Conservation (phyloP, 2,888 invertebrate genomes). For the Amaurobius ferox region DNA sequence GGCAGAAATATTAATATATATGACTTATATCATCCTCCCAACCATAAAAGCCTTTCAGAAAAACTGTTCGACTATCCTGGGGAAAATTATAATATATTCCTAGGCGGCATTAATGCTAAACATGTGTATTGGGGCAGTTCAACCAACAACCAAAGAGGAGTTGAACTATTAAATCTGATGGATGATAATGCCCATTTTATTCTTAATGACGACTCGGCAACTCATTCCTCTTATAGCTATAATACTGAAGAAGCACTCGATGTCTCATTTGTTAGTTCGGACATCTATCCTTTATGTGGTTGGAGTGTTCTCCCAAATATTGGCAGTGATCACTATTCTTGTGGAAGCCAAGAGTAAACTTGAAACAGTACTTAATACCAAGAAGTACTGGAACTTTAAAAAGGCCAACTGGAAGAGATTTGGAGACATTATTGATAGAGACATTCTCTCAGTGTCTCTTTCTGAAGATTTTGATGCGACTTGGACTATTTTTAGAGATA, state of each 20-base stretch:
- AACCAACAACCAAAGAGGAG: not conserved
- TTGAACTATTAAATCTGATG: not conserved
- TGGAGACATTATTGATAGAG: not conserved
- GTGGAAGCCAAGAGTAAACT: not conserved
- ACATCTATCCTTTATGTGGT: not conserved
- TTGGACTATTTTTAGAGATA: not conserved
- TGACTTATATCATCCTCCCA: conserved; percentile 16
- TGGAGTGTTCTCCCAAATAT: not conserved
- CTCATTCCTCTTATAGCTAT: conserved; percentile 16
- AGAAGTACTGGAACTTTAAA: conserved; percentile 9
- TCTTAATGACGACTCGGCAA: conserved; percentile 5
- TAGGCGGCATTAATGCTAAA: conserved; percentile 5
- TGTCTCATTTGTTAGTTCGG: not conserved
- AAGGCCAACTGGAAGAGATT: not conserved
- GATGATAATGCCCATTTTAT: not conserved
- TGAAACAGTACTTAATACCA: not conserved
- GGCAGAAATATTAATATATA: not conserved
- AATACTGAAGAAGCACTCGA: not conserved
- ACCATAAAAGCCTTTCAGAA: not conserved
- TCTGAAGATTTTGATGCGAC: not conserved
- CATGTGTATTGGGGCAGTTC: not conserved
- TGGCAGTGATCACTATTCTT: not conserved
- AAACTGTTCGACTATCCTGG: not conserved
- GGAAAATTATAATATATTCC: not conserved
- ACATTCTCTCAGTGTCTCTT: not conserved